These are phyloP conservation scores for Smutsia gigantea DNA, from an alignment of 2,797 vertebrate species.

Conservation along the genomic window DNA sequence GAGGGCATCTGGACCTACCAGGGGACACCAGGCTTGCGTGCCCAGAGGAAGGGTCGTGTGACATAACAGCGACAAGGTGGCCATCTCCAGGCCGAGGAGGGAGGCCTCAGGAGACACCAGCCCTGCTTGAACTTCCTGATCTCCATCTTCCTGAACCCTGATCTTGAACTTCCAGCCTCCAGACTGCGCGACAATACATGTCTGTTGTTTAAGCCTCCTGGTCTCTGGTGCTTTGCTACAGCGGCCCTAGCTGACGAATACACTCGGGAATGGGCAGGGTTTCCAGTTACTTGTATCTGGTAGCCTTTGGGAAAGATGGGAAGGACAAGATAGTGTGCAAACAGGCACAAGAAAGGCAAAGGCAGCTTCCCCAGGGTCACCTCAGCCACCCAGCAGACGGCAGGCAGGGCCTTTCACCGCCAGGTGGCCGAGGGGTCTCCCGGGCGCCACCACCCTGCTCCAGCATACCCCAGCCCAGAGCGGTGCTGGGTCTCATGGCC, in stretches of 20 bases:
- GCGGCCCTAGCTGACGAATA: neutral
- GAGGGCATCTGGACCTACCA: neutral
- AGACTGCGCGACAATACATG: neutral
- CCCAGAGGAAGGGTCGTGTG: neutral
- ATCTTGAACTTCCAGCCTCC: neutral
- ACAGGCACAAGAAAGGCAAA: neutral
- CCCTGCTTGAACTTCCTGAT: neutral
- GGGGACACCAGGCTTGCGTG: neutral
- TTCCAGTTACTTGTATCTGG: neutral
- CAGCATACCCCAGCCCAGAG: neutral
- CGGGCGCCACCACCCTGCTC: fast-evolving
- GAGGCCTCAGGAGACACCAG: neutral
- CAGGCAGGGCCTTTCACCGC: neutral
- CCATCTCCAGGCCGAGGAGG: neutral
- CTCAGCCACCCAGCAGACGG: neutral
- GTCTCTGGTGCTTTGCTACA: neutral
- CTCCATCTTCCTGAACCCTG: neutral
- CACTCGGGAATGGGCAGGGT: neutral
- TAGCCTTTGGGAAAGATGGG: neutral
- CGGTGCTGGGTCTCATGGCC: neutral
- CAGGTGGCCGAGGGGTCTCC: neutral
- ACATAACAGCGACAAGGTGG: fast-evolving
- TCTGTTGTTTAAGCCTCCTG: neutral
- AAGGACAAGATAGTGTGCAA: neutral
- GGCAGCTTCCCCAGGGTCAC: neutral